These are phyloP conservation scores for Pristionchus arcanus DNA, from an alignment of 2,888 invertebrate species.

Conservation along the genomic window DNA sequence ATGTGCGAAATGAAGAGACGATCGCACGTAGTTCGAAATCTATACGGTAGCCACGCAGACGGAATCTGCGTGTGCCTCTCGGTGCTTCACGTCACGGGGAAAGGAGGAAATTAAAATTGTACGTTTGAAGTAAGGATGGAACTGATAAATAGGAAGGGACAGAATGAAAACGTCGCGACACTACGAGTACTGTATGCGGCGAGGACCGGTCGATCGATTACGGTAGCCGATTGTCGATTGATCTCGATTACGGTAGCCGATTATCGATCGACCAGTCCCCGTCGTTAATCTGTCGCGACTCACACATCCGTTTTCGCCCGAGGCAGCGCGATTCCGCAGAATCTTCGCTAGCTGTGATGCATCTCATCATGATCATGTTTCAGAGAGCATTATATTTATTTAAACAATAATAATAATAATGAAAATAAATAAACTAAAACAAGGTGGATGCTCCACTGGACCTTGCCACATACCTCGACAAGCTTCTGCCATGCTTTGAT, in stretches of 20 bases:
- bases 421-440: not conserved
- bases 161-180: slow-evolving; percentile 34
- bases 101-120: not conserved
- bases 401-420: not conserved
- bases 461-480: slow-evolving; percentile 55
- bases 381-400: not conserved
- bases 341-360: slow-evolving; percentile 14
- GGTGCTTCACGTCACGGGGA: slow-evolving; percentile 36
- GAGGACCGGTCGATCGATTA: not conserved
- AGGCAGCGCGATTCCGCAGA: slow-evolving; percentile 57
- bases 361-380: not conserved
- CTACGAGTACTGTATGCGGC: not conserved
- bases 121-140: not conserved
- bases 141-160: slow-evolving; percentile 23
- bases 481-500: slow-evolving; percentile 75
- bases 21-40: not conserved
- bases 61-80: not conserved
- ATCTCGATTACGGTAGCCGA: not conserved
- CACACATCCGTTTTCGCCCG: slow-evolving; percentile 58
- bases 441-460: too few relatives aligned
- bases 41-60: not conserved
- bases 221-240: not conserved
- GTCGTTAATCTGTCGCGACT: not conserved
- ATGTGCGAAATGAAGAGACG: not conserved
- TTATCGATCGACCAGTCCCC: not conserved